A percentile compares a stretch with the other conserved stretches of the same genome.
These are phyloP conservation scores for Drosophila subobscura DNA, from an alignment of 1,140 invertebrate genomes.

Conservation along the genomic window DNA sequence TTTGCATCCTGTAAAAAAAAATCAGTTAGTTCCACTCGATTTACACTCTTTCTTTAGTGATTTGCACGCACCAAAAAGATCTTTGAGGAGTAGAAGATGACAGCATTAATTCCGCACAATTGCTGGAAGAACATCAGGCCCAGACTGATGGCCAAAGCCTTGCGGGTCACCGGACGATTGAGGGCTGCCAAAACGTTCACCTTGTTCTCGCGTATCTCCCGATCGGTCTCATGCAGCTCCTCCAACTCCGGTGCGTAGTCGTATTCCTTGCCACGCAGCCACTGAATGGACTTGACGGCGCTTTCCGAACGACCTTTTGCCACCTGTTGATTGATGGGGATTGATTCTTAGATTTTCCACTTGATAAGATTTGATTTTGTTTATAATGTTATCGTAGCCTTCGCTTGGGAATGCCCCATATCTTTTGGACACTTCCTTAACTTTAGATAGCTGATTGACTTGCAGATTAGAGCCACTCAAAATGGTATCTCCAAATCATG, in stretches of 20 bases:
- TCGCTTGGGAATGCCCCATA: neutral
- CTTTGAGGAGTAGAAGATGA: slow-evolving; percentile 90
- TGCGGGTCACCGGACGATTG: slow-evolving; percentile 86
- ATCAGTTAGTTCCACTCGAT: neutral
- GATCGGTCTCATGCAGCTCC: slow-evolving; percentile 86
- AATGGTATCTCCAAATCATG: neutral
- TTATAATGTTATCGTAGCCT: slow-evolving; percentile 4
- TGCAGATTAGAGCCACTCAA: slow-evolving; percentile 3
- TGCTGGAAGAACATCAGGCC: slow-evolving; percentile 94
- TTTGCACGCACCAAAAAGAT: slow-evolving; percentile 87
- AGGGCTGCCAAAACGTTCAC: slow-evolving; percentile 86
- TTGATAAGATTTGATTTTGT: neutral
- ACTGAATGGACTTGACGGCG: slow-evolving; percentile 87
- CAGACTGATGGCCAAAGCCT: slow-evolving; percentile 89
- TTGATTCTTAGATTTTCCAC: slow-evolving; percentile 9
- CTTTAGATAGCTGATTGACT: slow-evolving; percentile 16
- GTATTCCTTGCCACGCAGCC: slow-evolving; percentile 87
- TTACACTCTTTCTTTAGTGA: no score
- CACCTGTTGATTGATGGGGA: slow-evolving; percentile 47
- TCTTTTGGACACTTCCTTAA: slow-evolving; percentile 15
- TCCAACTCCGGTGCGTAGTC: slow-evolving; percentile 86
- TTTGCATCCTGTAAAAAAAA: slow-evolving; percentile 84
- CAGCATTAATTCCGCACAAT: slow-evolving; percentile 92
- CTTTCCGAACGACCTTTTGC: slow-evolving; percentile 86
- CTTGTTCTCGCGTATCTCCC: slow-evolving; percentile 85